Conservation (phyloP, 2,797 vertebrate genomes). For the Myotis daubentonii region DNA sequence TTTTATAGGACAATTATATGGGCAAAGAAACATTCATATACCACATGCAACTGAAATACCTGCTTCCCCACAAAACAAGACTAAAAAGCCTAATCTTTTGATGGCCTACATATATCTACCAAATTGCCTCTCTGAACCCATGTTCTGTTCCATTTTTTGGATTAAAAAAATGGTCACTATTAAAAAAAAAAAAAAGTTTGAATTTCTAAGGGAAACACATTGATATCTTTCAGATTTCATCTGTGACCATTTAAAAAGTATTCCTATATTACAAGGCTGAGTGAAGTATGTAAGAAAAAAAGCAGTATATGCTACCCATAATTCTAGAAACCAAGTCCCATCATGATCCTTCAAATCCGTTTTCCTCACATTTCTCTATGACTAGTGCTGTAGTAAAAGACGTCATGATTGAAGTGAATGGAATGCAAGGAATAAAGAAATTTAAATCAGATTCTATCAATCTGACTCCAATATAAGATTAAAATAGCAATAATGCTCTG, state of each 20-base stretch:
- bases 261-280: background rate
- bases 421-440: slow-evolving; percentile 34
- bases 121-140: slow-evolving; percentile 12
- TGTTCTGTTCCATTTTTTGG: background rate
- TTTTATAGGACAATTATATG: slow-evolving; percentile 30
- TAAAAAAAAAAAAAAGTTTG: background rate
- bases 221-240: background rate
- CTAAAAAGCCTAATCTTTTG: slow-evolving; percentile 4
- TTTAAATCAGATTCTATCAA: slow-evolving; percentile 21
- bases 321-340: slow-evolving; percentile 10
- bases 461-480: background rate
- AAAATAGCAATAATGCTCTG: slow-evolving; percentile 1
- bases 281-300: background rate
- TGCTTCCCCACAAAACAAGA: background rate
- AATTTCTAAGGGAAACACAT: slow-evolving; percentile 28
- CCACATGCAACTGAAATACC: background rate
- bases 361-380: slow-evolving; percentile 12
- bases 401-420: slow-evolving; percentile 8
- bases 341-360: background rate
- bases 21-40: background rate
- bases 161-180: background rate
- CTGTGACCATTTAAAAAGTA: slow-evolving; percentile 36
- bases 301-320: background rate
- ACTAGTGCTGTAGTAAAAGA: background rate
- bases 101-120: background rate